Base-by-base conservation (phyloP, 2,797 vertebrate species). In the Diplodus sargus region DNA sequence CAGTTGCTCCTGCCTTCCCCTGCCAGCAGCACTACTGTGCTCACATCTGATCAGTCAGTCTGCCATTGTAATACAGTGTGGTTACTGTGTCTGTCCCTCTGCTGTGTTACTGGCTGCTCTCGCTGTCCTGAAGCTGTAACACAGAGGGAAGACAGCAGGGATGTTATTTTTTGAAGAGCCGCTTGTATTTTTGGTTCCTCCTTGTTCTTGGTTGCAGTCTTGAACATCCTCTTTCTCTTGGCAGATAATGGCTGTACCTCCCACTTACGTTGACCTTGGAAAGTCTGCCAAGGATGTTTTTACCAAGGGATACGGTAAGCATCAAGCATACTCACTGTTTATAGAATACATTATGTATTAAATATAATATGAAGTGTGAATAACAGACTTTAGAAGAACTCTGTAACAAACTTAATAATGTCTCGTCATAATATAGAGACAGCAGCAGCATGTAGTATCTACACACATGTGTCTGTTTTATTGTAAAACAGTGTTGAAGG, bases 271-370 rank as follows among this genome's bases (percentile, higher is more conserved):
- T 64, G 98, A 99, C 91, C 95, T 99, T 87, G 98, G 98, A 92
- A 99, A 99, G 90, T 95, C 97, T 47, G 97, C 98, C 93, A 96
- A 95, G 92, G 98, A 99, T 85, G 94, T 99, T 89, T 99, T 99
- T 92, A 98, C 97, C 85, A 99, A 97, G 87, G 98, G 98, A 92
- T 99, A 98, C 5, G 98, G 98, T 99, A 93, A 97, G 95, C 85
- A 84, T 72, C 57, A 47, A 48, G 17, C 20, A 25, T 2, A 56
- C 43, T 39, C 39, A 43, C 8, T 28, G 0, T 28, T 4, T 28
- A 4, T 28, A 28, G 28, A 28, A 28, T 28, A 34, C 45, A 9
- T 7, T 10, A 20, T 45, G 17, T 12, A 30, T 48, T 18, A 13
- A 56, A 69, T 42, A 43, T 12, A 57, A 56, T n/a, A 6, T 42